Base-by-base conservation (phyloP, 2,797 vertebrate species). In the Chelmon rostratus region DNA sequence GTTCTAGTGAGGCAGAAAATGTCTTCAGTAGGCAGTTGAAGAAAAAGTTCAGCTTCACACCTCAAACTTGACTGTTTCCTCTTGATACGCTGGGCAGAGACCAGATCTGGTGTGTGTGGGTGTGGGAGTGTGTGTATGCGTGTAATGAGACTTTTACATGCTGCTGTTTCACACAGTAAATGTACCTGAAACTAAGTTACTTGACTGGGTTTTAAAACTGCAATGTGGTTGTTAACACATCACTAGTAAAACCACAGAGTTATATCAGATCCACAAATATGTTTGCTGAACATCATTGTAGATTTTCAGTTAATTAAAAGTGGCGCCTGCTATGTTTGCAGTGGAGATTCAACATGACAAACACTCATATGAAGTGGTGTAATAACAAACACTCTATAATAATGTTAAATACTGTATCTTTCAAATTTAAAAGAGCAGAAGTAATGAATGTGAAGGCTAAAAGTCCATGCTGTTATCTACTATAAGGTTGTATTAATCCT, bases 1-100 rank as follows among this genome's bases (percentile, higher is more conserved):
- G 33, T 44, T 38, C 44, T 42, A 7, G 38, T 42, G 53, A 71
- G 53, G 23, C 19, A 42, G 31, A 62, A 59, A 35, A 63, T 33
- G 28, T 31, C 28, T 31, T 44, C 18, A 66, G 16, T 2, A 21
- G 16, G 19, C 47, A 19, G 21, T 12, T 5, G 3, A 25, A 31
- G 40, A 37, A 64, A 46, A 79, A 1, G n/a, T 72, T 74, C 61
- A 5, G 21, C 40, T 67, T 75, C 18, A 58, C 44, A 63, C 44
- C 15, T 73, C n/a, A 65, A 50, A 54, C 64, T 40, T 46, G 2
- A 13, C 6, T 2, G 19, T 70, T 86, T 80, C 61, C 72, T 76
- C 44, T 56, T 38, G 44, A 59, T 37, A 68, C 3, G 2, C 11
- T 40, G 5, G 35, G 6, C n/a, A 62, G 37, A 63, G 18, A 38